Evolutionary conservation across 2,113 vertebrate species (phyloP).

Genomic region (Malurus elegans): DNA sequence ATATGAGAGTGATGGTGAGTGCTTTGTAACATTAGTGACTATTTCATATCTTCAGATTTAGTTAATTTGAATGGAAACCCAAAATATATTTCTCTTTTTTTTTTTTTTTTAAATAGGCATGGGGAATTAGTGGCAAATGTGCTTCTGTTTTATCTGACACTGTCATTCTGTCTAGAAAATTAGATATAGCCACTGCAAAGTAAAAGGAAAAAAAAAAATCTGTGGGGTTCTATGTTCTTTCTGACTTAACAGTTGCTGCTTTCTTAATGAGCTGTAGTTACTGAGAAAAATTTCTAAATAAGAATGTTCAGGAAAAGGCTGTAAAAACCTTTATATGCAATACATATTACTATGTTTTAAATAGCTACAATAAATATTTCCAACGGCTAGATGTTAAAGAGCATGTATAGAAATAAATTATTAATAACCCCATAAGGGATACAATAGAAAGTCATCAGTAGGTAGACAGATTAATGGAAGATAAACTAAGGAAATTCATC

Average conservation of each 20-base stretch:
- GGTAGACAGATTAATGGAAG: not conserved
- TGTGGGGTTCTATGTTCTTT: fast-evolving
- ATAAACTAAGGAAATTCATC: not conserved
- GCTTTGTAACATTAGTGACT: not conserved
- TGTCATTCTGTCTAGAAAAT: not conserved
- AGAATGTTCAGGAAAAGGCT: not conserved
- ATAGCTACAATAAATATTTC: not conserved
- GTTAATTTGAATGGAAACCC: not conserved
- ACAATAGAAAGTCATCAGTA: not conserved
- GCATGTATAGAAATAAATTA: not conserved
- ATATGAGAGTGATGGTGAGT: not conserved
- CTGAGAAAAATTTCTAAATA: not conserved
- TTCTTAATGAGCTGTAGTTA: not conserved
- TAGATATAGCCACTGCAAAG: not conserved
- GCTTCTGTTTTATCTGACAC: not conserved
- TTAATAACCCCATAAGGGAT: not conserved
- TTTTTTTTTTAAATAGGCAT: not conserved
- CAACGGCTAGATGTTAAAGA: not conserved
- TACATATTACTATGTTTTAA: not conserved
- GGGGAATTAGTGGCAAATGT: not conserved
- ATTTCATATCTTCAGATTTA: not conserved
- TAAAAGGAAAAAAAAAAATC: not conserved
- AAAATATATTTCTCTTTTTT: not conserved
- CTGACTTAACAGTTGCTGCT: not conserved
- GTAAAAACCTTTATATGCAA: not conserved